Percentiles rank a stretch among this genome's conserved stretches.
Evolutionary conservation across 2,797 vertebrate species (phyloP).

Genomic region (Lophius americanus): DNA sequence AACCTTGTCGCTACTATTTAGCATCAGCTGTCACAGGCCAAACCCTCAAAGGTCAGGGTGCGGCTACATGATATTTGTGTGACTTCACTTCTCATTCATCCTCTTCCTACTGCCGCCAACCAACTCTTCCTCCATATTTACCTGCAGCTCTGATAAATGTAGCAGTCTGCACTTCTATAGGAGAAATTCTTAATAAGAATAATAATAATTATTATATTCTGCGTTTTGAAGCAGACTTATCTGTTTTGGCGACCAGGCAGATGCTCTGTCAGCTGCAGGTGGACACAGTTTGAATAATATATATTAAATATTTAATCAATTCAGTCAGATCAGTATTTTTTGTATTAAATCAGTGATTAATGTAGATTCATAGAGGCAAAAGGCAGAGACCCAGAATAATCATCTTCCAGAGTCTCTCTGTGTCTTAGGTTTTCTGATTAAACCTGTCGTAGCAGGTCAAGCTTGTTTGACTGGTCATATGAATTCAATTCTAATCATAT

Average conservation of each 20-base stretch:
- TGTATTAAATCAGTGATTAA: no score
- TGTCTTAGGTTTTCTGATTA: no score
- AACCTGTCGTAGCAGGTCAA: not conserved
- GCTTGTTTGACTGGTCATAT: not conserved
- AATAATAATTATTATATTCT: not conserved
- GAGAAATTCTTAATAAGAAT: no score
- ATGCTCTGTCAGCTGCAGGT: conserved; percentile 36
- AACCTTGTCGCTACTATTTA: not conserved
- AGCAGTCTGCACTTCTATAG: no score
- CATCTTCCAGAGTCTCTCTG: not conserved
- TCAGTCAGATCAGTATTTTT: no score
- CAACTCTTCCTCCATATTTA: not conserved
- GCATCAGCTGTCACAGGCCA: not conserved
- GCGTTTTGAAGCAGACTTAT: conserved; percentile 31
- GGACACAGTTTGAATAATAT: conserved; percentile 31
- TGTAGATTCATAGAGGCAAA: conserved; percentile 22
- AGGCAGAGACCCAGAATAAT: not conserved
- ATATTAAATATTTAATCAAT: not conserved
- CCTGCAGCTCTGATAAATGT: not conserved
- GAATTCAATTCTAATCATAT: no score
- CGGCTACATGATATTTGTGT: not conserved
- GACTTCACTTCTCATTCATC: not conserved
- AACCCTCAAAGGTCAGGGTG: not conserved
- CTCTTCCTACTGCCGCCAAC: not conserved
- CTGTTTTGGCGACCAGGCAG: conserved; percentile 47